Base-by-base conservation (phyloP, 1,140 invertebrate species). In the Neodiprion lecontei region DNA sequence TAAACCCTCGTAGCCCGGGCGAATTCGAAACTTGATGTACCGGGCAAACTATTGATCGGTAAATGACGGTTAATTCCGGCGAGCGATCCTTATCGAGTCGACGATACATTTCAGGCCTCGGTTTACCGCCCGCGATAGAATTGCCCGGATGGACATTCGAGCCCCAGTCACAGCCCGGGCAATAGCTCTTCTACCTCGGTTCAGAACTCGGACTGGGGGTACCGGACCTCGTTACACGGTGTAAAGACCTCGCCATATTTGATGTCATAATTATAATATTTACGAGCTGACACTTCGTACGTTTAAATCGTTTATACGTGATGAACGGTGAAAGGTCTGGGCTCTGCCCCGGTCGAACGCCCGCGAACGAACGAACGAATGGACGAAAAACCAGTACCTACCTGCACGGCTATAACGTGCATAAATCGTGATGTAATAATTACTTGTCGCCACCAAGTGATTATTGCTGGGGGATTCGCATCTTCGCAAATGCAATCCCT, bases 261-360 rank as follows among this genome's bases (percentile, higher is more conserved):
- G 80, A 81, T 80, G 76, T 79, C 78, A 77, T 81, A 80, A 82
- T 82, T 82, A 81, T 79, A 82, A 82, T 82, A 81, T 82, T 82
- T 82, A 80, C 78, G 75, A 80, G 74, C 76, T 73, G 78, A 79
- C 78, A 82, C 78, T 80, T 69, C 73, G 74, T 80, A 81, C 80
- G 80, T 79, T 81, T 77, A 79, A 81, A 81, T 81, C 80, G 80
- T 79, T 81, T 80, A 79, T 75, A 72, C 73, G 48, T 78, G 80
- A 81, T 81, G 79, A 49, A 81, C 78, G 79, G 75, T 78, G 72
- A 70, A 74, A 75, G 61, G 67, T 47, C 67, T 65, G 12, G 12
- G 17, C 12, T 65, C 61, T 65, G 17, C 61, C 14, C 67, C n/a
- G 11, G 12, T 14, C 14, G 10, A 17, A 65, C 61, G 12, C 61